These are phyloP conservation scores for Selenia dentaria DNA, from an alignment of 2,888 invertebrate species.

Conservation along the genomic window DNA sequence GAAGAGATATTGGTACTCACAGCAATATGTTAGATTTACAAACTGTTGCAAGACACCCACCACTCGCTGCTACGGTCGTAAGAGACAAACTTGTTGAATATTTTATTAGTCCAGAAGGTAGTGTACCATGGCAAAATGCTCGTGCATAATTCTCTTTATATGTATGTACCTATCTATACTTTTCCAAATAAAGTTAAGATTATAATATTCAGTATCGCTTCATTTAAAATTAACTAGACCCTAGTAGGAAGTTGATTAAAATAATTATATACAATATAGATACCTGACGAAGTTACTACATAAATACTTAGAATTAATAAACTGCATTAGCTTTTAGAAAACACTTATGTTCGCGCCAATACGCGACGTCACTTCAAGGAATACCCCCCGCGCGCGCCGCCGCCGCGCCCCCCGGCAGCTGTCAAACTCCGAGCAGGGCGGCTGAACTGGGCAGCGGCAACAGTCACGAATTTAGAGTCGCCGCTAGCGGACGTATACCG, in stretches of 20 bases:
- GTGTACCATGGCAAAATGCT: slow-evolving; percentile 26
- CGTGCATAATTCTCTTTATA: slow-evolving; percentile 13
- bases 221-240: background rate
- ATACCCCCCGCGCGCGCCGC: too few relatives aligned
- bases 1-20: slow-evolving; percentile 17
- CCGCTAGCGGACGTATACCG: too few relatives aligned
- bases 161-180: background rate
- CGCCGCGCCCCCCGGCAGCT: too few relatives aligned
- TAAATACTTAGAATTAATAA: too few relatives aligned
- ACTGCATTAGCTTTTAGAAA: too few relatives aligned
- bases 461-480: too few relatives aligned
- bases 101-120: slow-evolving; percentile 10
- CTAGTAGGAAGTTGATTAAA: background rate
- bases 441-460: too few relatives aligned
- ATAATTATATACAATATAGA: too few relatives aligned
- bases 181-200: background rate
- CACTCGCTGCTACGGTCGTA: slow-evolving; percentile 6
- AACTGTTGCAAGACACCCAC: background rate
- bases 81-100: slow-evolving; percentile 14
- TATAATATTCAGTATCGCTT: background rate
- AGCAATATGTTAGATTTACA: background rate
- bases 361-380: too few relatives aligned
- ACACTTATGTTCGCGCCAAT: too few relatives aligned
- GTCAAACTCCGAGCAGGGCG: too few relatives aligned
- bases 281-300: too few relatives aligned